Evolutionary conservation across 2,797 vertebrate species (phyloP), one percentile per base, ranked within the genome.

Genomic region (Pangasius mekongensis): DNA sequence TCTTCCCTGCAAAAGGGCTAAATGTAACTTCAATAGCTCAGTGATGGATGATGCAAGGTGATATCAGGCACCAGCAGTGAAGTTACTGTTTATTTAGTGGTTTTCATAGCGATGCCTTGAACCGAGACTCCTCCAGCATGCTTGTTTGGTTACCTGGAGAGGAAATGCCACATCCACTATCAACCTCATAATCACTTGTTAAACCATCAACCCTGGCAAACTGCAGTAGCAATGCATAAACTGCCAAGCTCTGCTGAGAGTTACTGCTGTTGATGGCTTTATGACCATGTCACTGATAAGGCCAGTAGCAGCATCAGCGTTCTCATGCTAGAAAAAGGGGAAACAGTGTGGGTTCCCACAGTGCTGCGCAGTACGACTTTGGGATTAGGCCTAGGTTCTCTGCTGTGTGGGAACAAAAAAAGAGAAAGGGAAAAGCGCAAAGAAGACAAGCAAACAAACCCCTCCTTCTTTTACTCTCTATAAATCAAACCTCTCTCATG

Each of bases 341-440:
- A 97, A 98, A 97, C 94, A 94, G 94, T 95, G 87, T 95, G 90
- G 95, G 97, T 98, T 99, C 98, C 96, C 97, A 97, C 96, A 96
- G 94, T 91, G 95, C 96, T 94, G 92, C 39, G 93, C 91, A 93
- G 95, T 92, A 88, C 95, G 95, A 94, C 95, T 97, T 96, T 96
- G 95, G 96, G 97, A 98, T 97, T 97, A 96, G 91, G 92, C 84
- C 93, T 92, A 93, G 94, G 96, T 95, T 92, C 94, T 95, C 93
- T 94, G 90, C 95, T 96, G 92, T 94, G 94, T 96, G 96, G 96
- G 95, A 96, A 97, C 95, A 89, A 73, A 89, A 89, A 77, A 88
- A 69, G 78, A 89, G 85, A 91, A 85, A 43, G 89, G 91, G 56
- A 89, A 89, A 92, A 91, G 92, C 86, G 89, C 84, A 90, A 93